Conservation (phyloP, 2,888 invertebrate species). For the Plutella xylostella region DNA sequence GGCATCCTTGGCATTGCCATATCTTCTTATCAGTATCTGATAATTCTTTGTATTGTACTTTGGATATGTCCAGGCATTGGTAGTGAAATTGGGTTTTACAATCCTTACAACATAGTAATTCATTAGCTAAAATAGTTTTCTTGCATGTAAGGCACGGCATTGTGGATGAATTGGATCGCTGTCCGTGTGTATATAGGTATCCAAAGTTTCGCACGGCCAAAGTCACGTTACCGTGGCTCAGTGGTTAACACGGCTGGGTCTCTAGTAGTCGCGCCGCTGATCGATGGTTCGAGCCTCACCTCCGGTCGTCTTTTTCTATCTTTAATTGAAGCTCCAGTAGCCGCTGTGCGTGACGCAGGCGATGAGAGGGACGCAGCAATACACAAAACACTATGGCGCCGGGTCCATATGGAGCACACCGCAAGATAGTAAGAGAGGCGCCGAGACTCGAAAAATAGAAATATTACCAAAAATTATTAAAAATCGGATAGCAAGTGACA, state of each 20-base stretch:
- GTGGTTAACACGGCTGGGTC: not conserved
- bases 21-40: not conserved
- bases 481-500: no score
- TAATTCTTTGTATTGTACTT: not conserved
- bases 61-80: not conserved
- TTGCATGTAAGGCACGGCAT: not conserved
- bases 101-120: not conserved
- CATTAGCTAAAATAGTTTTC: not conserved
- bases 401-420: no score
- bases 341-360: no score
- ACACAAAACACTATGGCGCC: no score
- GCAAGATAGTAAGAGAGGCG: no score
- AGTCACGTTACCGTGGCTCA: no score
- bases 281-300: not conserved
- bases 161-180: not conserved
- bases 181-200: not conserved
- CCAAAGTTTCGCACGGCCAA: not conserved
- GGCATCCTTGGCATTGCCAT: constrained; percentile 1
- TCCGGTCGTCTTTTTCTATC: not conserved
- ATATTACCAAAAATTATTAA: no score
- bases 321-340: no score
- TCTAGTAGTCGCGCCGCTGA: no score
- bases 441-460: no score
- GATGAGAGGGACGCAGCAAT: no score
- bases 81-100: not conserved